Conservation (phyloP, 2,888 invertebrate species). For the Timema cristinae region DNA sequence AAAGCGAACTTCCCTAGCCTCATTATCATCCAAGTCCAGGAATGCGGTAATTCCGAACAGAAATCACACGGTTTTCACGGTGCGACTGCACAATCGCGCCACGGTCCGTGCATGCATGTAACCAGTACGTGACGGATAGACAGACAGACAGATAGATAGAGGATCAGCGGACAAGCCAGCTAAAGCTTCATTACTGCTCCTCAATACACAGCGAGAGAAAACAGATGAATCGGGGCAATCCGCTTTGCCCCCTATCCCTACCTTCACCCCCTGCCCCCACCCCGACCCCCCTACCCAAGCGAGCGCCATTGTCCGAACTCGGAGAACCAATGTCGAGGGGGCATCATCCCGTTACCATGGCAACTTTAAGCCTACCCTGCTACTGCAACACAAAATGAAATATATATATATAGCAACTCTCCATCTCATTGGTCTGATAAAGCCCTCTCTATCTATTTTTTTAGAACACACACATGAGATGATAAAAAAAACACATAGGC, state of each 20-base stretch:
- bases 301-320: no score
- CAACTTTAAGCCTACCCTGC: background rate
- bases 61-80: background rate
- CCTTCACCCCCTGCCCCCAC: no score
- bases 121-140: background rate
- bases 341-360: slow-evolving; percentile 3
- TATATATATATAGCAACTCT: no score
- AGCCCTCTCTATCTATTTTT: no score
- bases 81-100: background rate
- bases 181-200: slow-evolving; percentile 23
- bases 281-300: no score
- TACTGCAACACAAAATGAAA: background rate
- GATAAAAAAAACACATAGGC: no score
- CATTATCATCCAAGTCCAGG: background rate
- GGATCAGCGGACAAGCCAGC: background rate
- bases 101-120: background rate
- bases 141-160: background rate
- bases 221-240: slow-evolving; percentile 28
- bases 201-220: slow-evolving; percentile 19
- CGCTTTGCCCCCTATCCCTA: slow-evolving; percentile 24
- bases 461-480: no score
- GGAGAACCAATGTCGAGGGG: background rate
- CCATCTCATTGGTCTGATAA: no score
- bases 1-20: background rate
- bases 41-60: slow-evolving; percentile 6